phyloP scores from a whole-genome alignment of 2,888 invertebrate genomes.

The Eupeodes luniger region DNA sequence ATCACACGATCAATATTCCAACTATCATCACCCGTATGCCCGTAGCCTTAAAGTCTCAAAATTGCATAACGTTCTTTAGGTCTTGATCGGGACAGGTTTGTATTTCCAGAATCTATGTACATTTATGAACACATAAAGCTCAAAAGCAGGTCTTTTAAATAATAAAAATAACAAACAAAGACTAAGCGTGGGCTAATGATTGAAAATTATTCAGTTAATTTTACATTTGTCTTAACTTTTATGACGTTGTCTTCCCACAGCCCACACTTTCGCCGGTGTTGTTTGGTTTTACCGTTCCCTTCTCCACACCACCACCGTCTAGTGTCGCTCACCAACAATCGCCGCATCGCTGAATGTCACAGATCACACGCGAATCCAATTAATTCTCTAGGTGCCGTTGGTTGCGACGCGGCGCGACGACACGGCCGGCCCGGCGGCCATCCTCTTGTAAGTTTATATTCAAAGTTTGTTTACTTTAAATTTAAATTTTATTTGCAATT shows the following conservation, averaged over 20 bases:
- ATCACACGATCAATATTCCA: background rate
- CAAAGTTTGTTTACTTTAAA: conserved; percentile 6
- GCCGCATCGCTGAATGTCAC: conserved; percentile 51
- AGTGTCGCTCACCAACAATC: background rate
- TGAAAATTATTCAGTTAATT: conserved; percentile 34
- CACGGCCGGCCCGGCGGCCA: conserved; percentile 3
- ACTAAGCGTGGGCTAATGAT: conserved; percentile 42
- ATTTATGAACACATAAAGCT: background rate
- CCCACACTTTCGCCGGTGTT: conserved; percentile 23
- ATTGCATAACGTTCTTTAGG: background rate
- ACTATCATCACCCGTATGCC: background rate
- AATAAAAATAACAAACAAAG: conserved; percentile 34
- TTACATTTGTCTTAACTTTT: conserved; percentile 7
- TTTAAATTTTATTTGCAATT: conserved; percentile 5
- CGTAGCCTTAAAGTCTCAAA: background rate
- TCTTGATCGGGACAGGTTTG: background rate
- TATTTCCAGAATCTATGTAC: background rate
- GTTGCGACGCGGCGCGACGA: too few species aligned
- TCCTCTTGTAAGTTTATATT: conserved; percentile 14
- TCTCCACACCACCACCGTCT: background rate
- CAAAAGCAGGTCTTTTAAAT: background rate
- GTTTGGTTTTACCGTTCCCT: background rate
- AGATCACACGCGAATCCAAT: conserved; percentile 66
- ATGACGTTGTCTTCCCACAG: conserved; percentile 44
- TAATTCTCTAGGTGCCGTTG: conserved; percentile 55